Conservation (phyloP, 1,140 invertebrate genomes). For the Cotesia chilonis region DNA sequence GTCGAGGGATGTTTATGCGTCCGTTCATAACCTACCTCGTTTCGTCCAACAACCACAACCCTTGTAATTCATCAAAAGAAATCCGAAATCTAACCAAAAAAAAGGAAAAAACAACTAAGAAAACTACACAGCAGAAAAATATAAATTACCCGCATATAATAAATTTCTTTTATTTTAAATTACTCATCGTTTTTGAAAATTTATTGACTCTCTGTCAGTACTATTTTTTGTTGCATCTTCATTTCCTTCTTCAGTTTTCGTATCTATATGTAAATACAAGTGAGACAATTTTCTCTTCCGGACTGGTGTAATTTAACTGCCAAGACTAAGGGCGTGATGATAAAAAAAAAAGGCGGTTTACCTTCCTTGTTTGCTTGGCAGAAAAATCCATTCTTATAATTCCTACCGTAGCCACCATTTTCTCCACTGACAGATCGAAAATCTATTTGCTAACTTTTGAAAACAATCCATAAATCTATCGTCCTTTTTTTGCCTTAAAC, state of each 20-base stretch:
- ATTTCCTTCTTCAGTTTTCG: constrained; percentile 41
- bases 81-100: not conserved
- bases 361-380: constrained; percentile 27
- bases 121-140: not conserved
- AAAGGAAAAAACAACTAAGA: not conserved
- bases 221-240: constrained; percentile 5
- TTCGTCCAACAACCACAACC: constrained; percentile 45
- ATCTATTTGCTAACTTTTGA: constrained; percentile 35
- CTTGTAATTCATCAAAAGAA: constrained; percentile 40
- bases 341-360: constrained; percentile 41
- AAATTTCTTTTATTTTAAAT: no score
- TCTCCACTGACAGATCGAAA: constrained; percentile 28
- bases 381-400: not conserved
- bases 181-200: constrained; percentile 4
- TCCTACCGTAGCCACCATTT: not conserved
- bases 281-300: constrained; percentile 56
- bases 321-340: constrained; percentile 47
- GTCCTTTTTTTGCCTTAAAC: not conserved
- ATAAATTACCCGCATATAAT: not conserved
- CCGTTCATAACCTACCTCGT: constrained; percentile 63
- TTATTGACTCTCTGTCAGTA: constrained; percentile 2
- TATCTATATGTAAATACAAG: constrained; percentile 63
- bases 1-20: constrained; percentile 65
- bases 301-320: constrained; percentile 56
- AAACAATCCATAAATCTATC: constrained; percentile 34